Evolutionary conservation across 2,797 vertebrate genomes (phyloP).

Genomic region (Mormyrus proboscirostris): DNA sequence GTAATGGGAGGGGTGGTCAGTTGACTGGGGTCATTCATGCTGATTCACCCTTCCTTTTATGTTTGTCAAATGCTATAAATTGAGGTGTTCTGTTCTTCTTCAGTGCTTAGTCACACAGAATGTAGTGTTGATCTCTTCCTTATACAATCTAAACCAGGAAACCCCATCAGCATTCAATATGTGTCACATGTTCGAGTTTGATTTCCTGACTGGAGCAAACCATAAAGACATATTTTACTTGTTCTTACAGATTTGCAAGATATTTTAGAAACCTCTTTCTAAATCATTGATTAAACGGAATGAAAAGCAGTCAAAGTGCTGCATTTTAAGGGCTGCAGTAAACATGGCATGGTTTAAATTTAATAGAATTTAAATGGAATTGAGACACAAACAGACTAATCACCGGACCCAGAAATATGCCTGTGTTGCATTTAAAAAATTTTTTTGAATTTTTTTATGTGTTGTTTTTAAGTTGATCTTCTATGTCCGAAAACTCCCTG

Average conservation of each 20-base stretch:
- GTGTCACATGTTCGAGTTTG: background rate
- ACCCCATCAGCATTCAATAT: background rate
- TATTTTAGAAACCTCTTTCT: background rate
- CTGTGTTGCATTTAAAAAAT: background rate
- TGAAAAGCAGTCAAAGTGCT: background rate
- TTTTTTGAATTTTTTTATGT: background rate
- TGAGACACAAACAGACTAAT: background rate
- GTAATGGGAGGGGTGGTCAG: background rate
- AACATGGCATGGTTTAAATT: background rate
- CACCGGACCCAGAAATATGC: background rate
- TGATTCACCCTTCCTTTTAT: background rate
- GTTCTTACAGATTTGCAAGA: background rate
- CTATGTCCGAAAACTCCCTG: background rate
- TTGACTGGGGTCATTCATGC: background rate
- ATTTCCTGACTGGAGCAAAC: background rate
- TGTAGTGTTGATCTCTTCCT: background rate
- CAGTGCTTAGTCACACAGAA: background rate
- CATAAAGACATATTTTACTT: background rate
- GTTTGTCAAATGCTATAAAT: background rate
- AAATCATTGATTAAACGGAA: background rate
- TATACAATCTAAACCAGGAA: background rate
- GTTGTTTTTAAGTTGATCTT: background rate
- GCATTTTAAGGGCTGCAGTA: background rate
- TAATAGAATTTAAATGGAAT: background rate
- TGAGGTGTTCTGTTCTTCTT: background rate